Percentiles rank a stretch among this genome's conserved stretches.
These are phyloP conservation scores for Vidua chalybeata DNA, from an alignment of 2,113 vertebrate species.

Conservation along the genomic window DNA sequence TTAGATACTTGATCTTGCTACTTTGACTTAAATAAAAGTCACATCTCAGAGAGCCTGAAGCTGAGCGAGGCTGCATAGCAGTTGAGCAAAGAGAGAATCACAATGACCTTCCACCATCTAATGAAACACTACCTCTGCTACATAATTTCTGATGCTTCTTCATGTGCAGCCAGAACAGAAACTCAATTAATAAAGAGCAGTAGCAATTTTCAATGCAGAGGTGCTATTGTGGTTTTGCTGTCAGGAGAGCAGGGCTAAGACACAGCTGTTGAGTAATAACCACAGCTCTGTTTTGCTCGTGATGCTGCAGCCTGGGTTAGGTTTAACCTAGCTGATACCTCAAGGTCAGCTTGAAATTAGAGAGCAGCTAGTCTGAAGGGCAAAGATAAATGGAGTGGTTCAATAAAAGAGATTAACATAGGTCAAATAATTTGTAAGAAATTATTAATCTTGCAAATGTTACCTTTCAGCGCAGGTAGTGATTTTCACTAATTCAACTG, in stretches of 20 bases:
- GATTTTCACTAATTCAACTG: not conserved
- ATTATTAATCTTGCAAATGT: constrained; percentile 9
- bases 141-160: not conserved
- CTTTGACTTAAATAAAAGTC: not conserved
- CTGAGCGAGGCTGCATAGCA: not conserved
- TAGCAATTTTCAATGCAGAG: not conserved
- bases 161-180: not conserved
- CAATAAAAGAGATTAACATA: not conserved
- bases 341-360: constrained; percentile 38
- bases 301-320: not conserved
- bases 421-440: constrained; percentile 32
- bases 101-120: not conserved
- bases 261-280: not conserved
- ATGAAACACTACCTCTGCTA: not conserved
- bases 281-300: not conserved
- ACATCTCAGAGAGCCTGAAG: not conserved
- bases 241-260: not conserved
- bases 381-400: constrained; percentile 2
- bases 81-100: not conserved
- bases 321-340: not conserved
- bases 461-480: not conserved
- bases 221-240: not conserved
- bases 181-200: not conserved
- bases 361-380: not conserved
- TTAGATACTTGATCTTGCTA: not conserved